A percentile compares a stretch with the other conserved stretches of the same genome.
phyloP scores from a whole-genome alignment of 2,113 vertebrate species.

The Sylvicapra grimmia region DNA sequence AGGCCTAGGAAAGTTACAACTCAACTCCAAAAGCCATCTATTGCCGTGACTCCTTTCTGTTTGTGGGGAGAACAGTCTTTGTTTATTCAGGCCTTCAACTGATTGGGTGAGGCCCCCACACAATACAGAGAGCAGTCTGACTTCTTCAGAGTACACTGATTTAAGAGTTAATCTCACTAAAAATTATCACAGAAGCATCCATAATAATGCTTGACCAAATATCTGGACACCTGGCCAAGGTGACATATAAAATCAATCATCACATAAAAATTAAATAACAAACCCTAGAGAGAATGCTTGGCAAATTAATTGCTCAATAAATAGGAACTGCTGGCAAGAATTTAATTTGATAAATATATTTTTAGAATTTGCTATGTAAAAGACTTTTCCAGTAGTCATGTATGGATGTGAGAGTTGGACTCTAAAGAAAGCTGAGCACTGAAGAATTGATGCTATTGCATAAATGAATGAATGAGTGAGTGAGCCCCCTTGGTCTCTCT shows the following conservation, averaged over 20 bases:
- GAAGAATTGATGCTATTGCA: neutral
- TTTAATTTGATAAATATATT: neutral
- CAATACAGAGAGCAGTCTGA: neutral
- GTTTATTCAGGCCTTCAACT: neutral
- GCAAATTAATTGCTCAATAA: neutral
- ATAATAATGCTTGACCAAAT: neutral
- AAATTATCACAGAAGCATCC: neutral
- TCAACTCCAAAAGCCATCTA: rapidly evolving
- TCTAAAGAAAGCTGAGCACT: neutral
- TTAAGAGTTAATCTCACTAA: neutral
- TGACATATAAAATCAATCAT: neutral
- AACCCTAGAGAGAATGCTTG: neutral
- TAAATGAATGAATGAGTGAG: neutral
- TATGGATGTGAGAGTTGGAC: too few relatives aligned
- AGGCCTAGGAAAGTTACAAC: neutral
- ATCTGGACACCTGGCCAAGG: neutral
- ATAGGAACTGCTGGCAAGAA: neutral
- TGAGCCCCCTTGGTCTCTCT: neutral
- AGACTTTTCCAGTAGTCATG: neutral
- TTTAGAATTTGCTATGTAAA: too few relatives aligned
- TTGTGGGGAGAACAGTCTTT: neutral
- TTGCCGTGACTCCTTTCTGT: neutral
- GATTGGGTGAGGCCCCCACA: neutral
- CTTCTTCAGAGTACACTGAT: neutral
- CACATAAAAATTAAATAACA: neutral